Base-by-base conservation (phyloP, 2,888 invertebrate genomes). In the Hirtodrosophila cameraria region DNA sequence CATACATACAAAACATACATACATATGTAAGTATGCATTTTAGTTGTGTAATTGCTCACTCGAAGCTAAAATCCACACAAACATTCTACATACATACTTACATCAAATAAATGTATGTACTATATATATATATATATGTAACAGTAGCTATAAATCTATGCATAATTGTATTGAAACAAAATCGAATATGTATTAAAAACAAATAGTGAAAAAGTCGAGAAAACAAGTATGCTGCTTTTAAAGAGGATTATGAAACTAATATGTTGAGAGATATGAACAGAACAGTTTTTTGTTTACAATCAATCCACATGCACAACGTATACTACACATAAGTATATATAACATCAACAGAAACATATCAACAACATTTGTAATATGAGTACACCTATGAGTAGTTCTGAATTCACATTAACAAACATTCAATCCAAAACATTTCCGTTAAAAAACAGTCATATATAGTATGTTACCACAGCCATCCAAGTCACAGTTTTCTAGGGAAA, bases 311-410 rank as follows among this genome's bases (percentile, higher is more conserved):
- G 55, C 55, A 54, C 53, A 49, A 79, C 45, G 70, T 49, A 67
- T 35, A 69, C 62, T 18, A 48, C 15, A 57, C 23, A 58, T 31
- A 45, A 15, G 42, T 45, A 54, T 16, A 52, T 54, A 76, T 55
- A 52, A 70, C 74, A 68, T 62, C 60, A 77, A 86, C 85, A 81
- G 66, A 79, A 81, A 81, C 86, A 86, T 81, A 81, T 81, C 81
- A 81, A 65, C 55, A 65, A 53, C 60, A 79, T 77, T 80, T 71
- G 62, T 65, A 75, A 65, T 46, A 59, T 65, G 71, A 68, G 18
- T 70, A 67, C 55, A 20, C n/a, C n/a, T n/a, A n/a, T 20, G 60
- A 48, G 50, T 60, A 62, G 66, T 61, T 77, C 39, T 54, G 11
- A 23, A 39, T 31, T 30, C 33, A 16, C 38, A 39, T 4, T 16